Evolutionary conservation across 2,113 vertebrate genomes (phyloP).

Genomic region (Paratilapia polleni): DNA sequence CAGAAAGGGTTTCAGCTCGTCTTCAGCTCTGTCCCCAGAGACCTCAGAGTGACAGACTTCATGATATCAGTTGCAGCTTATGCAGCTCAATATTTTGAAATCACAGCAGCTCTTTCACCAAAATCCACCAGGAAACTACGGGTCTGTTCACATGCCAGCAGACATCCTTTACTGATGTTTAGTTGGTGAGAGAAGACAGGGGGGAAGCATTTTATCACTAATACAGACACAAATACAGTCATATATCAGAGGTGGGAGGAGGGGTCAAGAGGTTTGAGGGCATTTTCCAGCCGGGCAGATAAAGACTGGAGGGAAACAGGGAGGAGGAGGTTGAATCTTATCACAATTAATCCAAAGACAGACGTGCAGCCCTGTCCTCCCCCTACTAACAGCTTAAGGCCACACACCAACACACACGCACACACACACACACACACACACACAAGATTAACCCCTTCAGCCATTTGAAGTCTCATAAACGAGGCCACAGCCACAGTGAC

Average conservation of each 20-base stretch:
- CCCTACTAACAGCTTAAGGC: slow-evolving; percentile 27
- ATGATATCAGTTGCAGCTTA: not conserved
- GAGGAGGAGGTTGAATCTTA: slow-evolving; percentile 40
- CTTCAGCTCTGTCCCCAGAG: not conserved
- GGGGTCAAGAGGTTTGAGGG: not conserved
- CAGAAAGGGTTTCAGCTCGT: not conserved
- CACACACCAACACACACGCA: slow-evolving; percentile 9
- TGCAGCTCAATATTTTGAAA: not conserved
- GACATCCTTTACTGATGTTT: not conserved
- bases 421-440: slow-evolving; percentile 1
- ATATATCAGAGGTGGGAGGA: not conserved
- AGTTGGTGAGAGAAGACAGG: not conserved
- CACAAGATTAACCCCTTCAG: slow-evolving; percentile 41
- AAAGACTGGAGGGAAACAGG: slow-evolving; percentile 10
- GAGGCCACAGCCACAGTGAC: not conserved
- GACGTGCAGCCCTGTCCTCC: slow-evolving; percentile 4
- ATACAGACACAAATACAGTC: not conserved
- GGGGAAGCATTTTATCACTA: not conserved
- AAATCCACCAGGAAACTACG: not conserved
- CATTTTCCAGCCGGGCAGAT: slow-evolving; percentile 38
- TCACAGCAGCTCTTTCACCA: not conserved
- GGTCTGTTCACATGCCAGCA: not conserved
- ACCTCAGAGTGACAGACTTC: not conserved
- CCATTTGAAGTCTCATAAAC: slow-evolving; percentile 10
- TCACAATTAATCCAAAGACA: slow-evolving; percentile 45